Evolutionary conservation across 2,888 invertebrate genomes (phyloP).

Genomic region (Cosmia pyralina): DNA sequence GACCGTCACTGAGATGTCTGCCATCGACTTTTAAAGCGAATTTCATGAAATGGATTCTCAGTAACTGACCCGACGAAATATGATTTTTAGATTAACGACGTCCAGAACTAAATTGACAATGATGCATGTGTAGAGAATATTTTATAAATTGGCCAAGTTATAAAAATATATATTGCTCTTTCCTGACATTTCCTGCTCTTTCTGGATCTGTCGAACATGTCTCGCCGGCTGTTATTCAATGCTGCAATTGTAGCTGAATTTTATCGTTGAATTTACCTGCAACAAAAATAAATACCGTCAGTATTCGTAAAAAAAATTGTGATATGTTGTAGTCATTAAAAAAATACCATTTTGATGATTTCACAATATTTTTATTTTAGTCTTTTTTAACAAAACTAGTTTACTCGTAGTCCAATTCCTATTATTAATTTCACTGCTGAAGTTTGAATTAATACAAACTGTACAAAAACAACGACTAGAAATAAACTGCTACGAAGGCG

Average conservation of each 20-base stretch:
- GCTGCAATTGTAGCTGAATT: not conserved
- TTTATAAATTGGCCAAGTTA: not conserved
- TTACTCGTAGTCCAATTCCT: too few relatives aligned
- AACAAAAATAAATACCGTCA: constrained; percentile 33
- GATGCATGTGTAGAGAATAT: constrained; percentile 21
- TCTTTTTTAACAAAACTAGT: not conserved
- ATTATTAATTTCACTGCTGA: too few relatives aligned
- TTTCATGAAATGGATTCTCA: constrained; percentile 49
- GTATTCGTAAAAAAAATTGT: not conserved
- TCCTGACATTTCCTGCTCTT: not conserved
- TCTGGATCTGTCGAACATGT: not conserved
- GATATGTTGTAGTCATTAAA: too few relatives aligned
- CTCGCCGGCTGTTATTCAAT: too few relatives aligned
- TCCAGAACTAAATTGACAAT: constrained; percentile 53
- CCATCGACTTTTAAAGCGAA: constrained; percentile 56
- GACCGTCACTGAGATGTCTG: constrained; percentile 41
- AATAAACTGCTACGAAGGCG: not conserved
- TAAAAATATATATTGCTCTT: constrained; percentile 2
- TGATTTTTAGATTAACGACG: constrained; percentile 50
- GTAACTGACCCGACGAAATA: constrained; percentile 48
- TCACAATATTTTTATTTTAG: not conserved
- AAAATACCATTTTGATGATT: not conserved
- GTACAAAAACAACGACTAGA: not conserved
- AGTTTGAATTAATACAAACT: too few relatives aligned
- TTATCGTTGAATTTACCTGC: constrained; percentile 34